Percentiles rank a stretch among this genome's conserved stretches.
These are phyloP conservation scores for Caenorhabditis sp. DNA, from an alignment of 2,888 invertebrate genomes.

Conservation along the genomic window DNA sequence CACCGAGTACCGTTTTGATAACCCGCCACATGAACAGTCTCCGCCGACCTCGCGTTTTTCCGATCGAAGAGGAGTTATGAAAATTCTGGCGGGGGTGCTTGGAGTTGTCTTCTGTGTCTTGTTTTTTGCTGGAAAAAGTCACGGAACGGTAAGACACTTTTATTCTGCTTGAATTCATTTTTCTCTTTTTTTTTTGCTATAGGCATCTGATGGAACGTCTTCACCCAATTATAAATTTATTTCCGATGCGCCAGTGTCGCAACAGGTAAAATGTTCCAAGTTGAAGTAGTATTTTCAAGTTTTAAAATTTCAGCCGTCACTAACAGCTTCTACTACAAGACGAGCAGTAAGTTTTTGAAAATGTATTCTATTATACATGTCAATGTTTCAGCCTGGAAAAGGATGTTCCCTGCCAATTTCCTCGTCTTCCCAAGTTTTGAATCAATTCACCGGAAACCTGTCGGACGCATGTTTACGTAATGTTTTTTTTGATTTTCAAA, in stretches of 20 bases:
- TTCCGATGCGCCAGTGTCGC: no score
- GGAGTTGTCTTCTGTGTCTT: conserved; percentile 15
- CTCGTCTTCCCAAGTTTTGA: neutral
- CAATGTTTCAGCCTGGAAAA: conserved; percentile 40
- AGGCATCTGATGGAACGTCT: no score
- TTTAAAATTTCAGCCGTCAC: neutral
- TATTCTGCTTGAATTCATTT: neutral
- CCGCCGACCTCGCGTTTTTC: conserved; percentile 47
- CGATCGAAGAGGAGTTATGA: conserved; percentile 35
- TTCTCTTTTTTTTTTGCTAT: no score
- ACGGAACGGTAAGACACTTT: conserved; percentile 18
- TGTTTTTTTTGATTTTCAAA: conserved; percentile 2
- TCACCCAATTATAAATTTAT: neutral
- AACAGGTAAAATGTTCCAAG: no score
- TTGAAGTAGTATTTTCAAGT: neutral
- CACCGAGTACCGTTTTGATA: conserved; percentile 58
- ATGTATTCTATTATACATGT: no score
- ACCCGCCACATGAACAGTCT: conserved; percentile 47
- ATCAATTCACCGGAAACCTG: conserved; percentile 35
- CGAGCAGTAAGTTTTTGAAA: conserved; percentile 21
- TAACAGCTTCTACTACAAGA: neutral
- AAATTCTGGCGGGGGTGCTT: conserved; percentile 41
- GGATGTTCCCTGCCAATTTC: conserved; percentile 19
- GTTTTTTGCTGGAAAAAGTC: conserved; percentile 14
- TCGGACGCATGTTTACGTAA: conserved; percentile 51